Conservation (phyloP, 37 sponge, comb jelly and placozoan species). For the Tethya wilhelma region DNA sequence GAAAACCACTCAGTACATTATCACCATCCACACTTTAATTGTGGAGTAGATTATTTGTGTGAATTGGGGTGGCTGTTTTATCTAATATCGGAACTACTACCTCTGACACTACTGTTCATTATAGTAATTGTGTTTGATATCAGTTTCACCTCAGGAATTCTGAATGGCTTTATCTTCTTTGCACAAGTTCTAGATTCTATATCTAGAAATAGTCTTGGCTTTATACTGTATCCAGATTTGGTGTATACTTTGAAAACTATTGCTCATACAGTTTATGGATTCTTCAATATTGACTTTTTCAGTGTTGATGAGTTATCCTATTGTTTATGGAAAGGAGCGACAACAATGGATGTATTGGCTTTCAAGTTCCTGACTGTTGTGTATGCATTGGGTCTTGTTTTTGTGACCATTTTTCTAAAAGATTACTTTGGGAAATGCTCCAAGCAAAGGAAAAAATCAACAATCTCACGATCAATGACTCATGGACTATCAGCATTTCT, state of each 20-base stretch:
- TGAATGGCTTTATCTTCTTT: conserved; percentile 38
- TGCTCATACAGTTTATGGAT: conserved; percentile 26
- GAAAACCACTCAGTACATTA: conserved; percentile 15
- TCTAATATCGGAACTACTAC: conserved; percentile 40
- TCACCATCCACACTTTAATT: conserved; percentile 16
- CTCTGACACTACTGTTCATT: conserved; percentile 26
- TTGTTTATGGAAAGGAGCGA: conserved; percentile 49
- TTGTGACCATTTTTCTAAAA: conserved; percentile 5
- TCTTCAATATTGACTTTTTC: conserved; percentile 51
- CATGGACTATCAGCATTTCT: conserved; percentile 45
- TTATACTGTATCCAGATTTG: background rate
- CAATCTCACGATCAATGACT: background rate
- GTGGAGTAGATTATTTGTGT: conserved; percentile 18
- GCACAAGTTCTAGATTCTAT: conserved; percentile 34
- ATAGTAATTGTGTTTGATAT: conserved; percentile 26
- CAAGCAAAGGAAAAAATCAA: background rate
- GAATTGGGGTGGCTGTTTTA: conserved; percentile 34
- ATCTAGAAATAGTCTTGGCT: conserved; percentile 11
- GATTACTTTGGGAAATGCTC: background rate
- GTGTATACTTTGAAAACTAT: background rate
- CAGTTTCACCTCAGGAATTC: conserved; percentile 44
- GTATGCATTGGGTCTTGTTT: conserved; percentile 27
- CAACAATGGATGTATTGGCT: conserved; percentile 29
- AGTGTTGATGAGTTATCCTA: conserved; percentile 35
- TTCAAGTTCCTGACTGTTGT: conserved; percentile 46